Conservation (phyloP, 2,888 invertebrate genomes). For the Tiliacea aurago region DNA sequence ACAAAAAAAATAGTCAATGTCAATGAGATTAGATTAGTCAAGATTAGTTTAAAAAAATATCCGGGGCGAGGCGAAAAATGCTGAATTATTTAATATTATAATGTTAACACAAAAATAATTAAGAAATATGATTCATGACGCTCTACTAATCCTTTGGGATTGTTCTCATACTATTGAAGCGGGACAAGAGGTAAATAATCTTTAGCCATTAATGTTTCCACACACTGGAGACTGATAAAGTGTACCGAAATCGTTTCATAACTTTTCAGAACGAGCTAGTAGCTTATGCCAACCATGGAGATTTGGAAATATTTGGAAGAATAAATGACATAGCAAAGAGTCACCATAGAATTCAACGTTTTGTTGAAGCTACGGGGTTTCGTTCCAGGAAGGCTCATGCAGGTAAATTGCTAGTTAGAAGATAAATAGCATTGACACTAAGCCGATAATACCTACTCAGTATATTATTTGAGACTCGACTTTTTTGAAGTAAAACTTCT, state of each 20-base stretch:
- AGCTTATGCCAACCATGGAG: slow-evolving; percentile 92
- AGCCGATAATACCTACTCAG: neutral
- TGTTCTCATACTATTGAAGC: slow-evolving; percentile 81
- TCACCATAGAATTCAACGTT: slow-evolving; percentile 92
- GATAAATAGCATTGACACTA: neutral
- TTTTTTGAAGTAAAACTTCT: no score
- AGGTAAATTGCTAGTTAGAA: slow-evolving; percentile 74
- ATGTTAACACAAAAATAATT: neutral
- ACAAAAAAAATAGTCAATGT: no score
- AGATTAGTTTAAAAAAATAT: neutral
- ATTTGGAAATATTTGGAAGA: slow-evolving; percentile 90
- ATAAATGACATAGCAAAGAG: slow-evolving; percentile 92
- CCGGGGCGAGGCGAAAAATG: neutral
- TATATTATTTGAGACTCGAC: no score
- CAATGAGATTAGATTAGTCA: no score
- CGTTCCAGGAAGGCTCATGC: slow-evolving; percentile 86
- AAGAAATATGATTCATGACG: slow-evolving; percentile 92
- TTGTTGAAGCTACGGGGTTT: slow-evolving; percentile 89
- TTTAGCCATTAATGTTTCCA: neutral
- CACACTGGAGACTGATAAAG: neutral
- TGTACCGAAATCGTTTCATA: neutral
- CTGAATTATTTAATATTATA: neutral
- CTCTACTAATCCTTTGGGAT: slow-evolving; percentile 92
- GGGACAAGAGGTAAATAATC: slow-evolving; percentile 59
- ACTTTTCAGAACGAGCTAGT: slow-evolving; percentile 80